Conservation (phyloP, 2,888 invertebrate species). For the Sepioteuthis lessoniana region DNA sequence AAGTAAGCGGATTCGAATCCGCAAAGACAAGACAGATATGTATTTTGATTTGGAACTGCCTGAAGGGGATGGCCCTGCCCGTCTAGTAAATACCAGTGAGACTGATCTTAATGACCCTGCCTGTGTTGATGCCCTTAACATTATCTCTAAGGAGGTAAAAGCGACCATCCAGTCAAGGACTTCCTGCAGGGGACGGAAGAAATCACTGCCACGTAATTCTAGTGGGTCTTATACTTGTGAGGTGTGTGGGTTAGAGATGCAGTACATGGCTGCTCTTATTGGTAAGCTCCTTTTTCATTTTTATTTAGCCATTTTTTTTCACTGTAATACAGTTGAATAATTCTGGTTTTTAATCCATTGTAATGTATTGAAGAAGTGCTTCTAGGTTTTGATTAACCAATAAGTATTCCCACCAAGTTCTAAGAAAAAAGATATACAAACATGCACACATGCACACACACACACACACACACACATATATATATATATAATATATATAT, state of each 20-base stretch:
- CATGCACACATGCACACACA: too few species aligned
- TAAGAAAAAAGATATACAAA: too few species aligned
- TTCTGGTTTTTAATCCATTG: too few species aligned
- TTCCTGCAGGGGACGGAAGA: not conserved
- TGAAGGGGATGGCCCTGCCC: not conserved
- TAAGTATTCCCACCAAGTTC: too few species aligned
- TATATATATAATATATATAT: too few species aligned
- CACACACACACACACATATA: too few species aligned
- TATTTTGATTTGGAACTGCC: constrained; percentile 16
- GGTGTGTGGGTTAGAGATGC: not conserved
- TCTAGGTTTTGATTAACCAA: too few species aligned
- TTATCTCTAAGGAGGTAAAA: constrained; percentile 38
- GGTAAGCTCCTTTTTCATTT: constrained; percentile 38
- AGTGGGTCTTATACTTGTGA: constrained; percentile 42
- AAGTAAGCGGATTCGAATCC: constrained; percentile 23
- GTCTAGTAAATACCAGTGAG: not conserved
- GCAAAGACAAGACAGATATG: constrained; percentile 14
- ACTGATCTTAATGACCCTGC: not conserved
- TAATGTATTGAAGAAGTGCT: too few species aligned
- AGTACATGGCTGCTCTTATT: constrained; percentile 35
- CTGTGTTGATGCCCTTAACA: constrained; percentile 5
- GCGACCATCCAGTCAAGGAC: constrained; percentile 36
- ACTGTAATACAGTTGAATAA: too few species aligned
- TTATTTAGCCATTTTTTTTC: not conserved
- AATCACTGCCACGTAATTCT: not conserved